These are phyloP conservation scores for Brachionichthys hirsutus DNA, from an alignment of 2,113 vertebrate genomes.

Conservation along the genomic window DNA sequence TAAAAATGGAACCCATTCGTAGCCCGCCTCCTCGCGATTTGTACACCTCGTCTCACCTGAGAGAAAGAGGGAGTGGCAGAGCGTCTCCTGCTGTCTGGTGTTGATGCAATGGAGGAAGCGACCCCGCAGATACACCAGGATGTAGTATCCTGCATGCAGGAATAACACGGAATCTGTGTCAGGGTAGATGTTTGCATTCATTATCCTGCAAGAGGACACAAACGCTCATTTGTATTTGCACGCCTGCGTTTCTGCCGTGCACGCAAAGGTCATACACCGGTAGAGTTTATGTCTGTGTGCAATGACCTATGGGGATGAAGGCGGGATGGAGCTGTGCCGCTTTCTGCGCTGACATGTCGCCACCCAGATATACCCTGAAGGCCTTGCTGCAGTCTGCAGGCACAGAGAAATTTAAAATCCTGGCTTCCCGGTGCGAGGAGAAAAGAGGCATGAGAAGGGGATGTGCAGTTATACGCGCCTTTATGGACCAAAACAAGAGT, in stretches of 20 bases:
- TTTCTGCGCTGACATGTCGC: conserved; percentile 40
- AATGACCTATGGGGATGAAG: conserved; percentile 88
- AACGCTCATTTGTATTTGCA: no score
- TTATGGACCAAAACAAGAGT: conserved; percentile 86
- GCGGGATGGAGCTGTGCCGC: conserved; percentile 70
- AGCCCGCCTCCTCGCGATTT: no score
- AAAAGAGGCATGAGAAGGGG: not conserved
- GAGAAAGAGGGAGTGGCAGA: conserved; percentile 90
- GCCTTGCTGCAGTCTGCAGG: conserved; percentile 87
- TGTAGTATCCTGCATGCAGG: conserved; percentile 81
- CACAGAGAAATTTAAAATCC: not conserved
- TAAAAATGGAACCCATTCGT: no score
- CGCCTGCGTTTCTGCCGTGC: no score
- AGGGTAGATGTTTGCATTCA: conserved; percentile 9
- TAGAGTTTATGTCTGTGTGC: conserved; percentile 25
- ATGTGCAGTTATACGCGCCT: conserved; percentile 71
- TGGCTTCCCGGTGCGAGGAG: not conserved
- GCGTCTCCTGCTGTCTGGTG: conserved; percentile 86
- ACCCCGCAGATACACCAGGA: conserved; percentile 86
- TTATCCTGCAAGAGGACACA: not conserved
- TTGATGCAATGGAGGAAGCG: conserved; percentile 91
- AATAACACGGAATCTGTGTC: conserved; percentile 24
- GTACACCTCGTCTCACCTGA: conserved; percentile 85
- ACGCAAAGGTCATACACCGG: not conserved
- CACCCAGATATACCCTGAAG: conserved; percentile 79